Evolutionary conservation across 2,797 vertebrate species (phyloP).

Genomic region (Bucorvus abyssinicus): DNA sequence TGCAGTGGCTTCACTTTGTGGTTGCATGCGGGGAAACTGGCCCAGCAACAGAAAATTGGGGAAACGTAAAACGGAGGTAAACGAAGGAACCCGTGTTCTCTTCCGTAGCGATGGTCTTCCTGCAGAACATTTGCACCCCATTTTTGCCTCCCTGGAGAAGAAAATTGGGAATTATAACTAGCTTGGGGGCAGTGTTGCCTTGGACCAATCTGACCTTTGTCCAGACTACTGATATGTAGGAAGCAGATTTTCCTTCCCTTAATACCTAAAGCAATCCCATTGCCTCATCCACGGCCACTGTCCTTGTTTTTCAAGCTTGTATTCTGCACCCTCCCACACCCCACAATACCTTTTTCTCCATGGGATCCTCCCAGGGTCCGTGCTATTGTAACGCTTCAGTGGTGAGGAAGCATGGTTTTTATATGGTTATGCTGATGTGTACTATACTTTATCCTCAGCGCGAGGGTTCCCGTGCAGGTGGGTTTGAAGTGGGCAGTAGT

Average conservation of each 20-base stretch:
- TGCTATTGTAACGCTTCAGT: background rate
- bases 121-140: too few species aligned
- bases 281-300: background rate
- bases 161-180: too few species aligned
- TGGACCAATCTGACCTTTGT: too few species aligned
- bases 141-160: too few species aligned
- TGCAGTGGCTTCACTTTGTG: background rate
- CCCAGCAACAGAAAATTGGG: background rate
- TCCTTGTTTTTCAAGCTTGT: background rate
- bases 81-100: background rate
- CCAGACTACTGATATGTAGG: background rate
- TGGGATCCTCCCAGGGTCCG: background rate
- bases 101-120: background rate
- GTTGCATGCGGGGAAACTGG: background rate
- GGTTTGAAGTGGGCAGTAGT: background rate
- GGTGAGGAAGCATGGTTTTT: background rate
- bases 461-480: background rate
- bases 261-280: background rate
- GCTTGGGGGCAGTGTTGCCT: too few species aligned
- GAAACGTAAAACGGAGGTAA: background rate
- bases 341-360: background rate
- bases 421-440: background rate
- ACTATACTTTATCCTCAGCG: background rate
- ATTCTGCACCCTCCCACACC: background rate
- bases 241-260: background rate